A percentile compares a stretch with the other conserved stretches of the same genome.
These are phyloP conservation scores for Oxytorus armatus DNA, from an alignment of 2,888 invertebrate genomes.

Conservation along the genomic window DNA sequence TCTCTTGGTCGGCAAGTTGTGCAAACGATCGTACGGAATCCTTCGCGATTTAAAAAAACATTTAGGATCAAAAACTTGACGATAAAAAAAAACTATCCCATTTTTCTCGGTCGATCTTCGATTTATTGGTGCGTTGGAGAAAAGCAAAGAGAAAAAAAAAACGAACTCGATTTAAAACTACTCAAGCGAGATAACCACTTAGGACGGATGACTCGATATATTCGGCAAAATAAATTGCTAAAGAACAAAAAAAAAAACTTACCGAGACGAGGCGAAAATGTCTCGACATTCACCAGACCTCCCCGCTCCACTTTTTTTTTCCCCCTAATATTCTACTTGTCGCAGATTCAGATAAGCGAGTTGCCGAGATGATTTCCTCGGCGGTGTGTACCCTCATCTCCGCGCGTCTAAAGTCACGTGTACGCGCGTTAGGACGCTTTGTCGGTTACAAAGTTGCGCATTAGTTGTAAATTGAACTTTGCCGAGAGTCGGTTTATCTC, in stretches of 20 bases:
- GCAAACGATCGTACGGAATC: too few relatives aligned
- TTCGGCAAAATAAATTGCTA: not conserved
- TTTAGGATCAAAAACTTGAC: too few relatives aligned
- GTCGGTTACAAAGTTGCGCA: constrained; percentile 25
- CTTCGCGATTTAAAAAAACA: too few relatives aligned
- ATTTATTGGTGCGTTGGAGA: too few relatives aligned
- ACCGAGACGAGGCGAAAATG: not conserved
- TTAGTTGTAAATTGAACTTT: constrained; percentile 52
- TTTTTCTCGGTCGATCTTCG: too few relatives aligned
- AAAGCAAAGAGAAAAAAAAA: too few relatives aligned
- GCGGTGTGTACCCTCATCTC: not conserved
- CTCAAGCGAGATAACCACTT: too few relatives aligned
- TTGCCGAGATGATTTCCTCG: constrained; percentile 18
- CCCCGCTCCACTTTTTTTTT: not conserved
- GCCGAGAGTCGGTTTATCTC: constrained; percentile 16
- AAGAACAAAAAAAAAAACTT: not conserved
- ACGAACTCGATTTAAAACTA: too few relatives aligned
- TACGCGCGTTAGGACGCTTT: constrained; percentile 1
- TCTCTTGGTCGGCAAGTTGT: too few relatives aligned
- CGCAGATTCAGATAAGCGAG: constrained; percentile 37
- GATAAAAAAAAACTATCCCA: too few relatives aligned
- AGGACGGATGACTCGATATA: not conserved
- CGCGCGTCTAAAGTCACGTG: constrained; percentile 28
- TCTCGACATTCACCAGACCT: constrained; percentile 1
- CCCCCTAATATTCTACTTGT: not conserved